Evolutionary conservation across 37 sponge, comb jelly and placozoan species (phyloP), one percentile per base, ranked within the genome.

Genomic region (Geodia barretti): DNA sequence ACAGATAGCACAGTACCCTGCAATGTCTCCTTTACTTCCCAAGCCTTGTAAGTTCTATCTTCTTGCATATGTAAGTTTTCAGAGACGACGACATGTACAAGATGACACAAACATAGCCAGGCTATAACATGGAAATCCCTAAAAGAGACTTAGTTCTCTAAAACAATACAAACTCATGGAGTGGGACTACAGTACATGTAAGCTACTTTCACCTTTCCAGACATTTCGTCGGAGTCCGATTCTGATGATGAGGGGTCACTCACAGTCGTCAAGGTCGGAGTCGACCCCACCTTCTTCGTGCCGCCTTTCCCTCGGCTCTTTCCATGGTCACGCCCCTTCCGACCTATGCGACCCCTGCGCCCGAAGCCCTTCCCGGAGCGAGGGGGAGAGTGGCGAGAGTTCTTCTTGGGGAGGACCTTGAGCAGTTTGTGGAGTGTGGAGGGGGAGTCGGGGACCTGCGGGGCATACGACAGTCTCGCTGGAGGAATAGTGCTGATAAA

Each of bases 381-480:
- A 14, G 38, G 78, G 1, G 65, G 37, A 8, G 38, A 20, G 7
- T 33, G 78, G 32, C 35, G 64, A 29, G 47, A 41, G 0, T 60
- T 61, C 78, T 81, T 88, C 41, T 68, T 73, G 4, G 88, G 88
- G 4, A 68, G 35, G 58, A 92, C 76, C 65, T 92, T 92, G 38
- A 92, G 79, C 43, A 92, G 80, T 39, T 92, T 92, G 41, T 88
- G 79, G 54, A 92, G 74, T 1, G 89, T 88, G 5, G 74, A 62
- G 30, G 88, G 89, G 24, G 85, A 81, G 26, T 81, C 79, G 62
- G 89, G 89, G 14, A 92, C 58, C 68, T 47, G 88, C 26, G 93
- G 93, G 32, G 93, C 89, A 73, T 85, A 92, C 3, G 89, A 92
- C n/a, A 92, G 80, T 38, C 89, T 47, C 11, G 80, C 85, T 2